Conservation (phyloP, 2,797 vertebrate species). For the Bradypodion ventrale region DNA sequence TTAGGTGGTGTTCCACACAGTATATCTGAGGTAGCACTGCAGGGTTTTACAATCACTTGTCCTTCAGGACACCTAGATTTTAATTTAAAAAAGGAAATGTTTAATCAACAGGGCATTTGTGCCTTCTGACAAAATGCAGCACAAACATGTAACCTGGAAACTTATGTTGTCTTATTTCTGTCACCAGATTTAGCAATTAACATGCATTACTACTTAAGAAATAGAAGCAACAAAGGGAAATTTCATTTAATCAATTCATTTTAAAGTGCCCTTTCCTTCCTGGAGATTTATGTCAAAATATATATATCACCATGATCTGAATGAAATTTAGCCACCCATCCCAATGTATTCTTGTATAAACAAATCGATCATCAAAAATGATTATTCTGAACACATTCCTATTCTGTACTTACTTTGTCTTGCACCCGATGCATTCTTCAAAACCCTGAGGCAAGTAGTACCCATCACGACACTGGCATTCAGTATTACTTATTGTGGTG, state of each 20-base stretch:
- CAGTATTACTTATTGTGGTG: slow-evolving; percentile 3
- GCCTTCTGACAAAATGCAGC: not conserved
- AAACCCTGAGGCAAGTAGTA: slow-evolving; percentile 45
- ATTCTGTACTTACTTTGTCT: slow-evolving; percentile 47
- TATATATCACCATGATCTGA: not conserved
- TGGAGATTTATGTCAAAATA: not conserved
- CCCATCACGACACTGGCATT: slow-evolving; percentile 62
- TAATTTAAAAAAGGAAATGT: not conserved
- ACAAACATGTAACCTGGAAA: not conserved
- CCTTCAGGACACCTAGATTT: slow-evolving; percentile 39
- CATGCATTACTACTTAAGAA: not conserved
- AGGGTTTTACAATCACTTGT: not conserved
- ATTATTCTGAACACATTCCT: not conserved
- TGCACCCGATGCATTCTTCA: slow-evolving; percentile 51
- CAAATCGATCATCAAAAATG: not conserved
- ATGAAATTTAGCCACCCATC: too few relatives aligned
- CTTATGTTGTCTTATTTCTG: not conserved
- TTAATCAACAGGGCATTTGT: not conserved
- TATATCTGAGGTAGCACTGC: slow-evolving; percentile 33
- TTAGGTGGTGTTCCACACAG: slow-evolving; percentile 1
- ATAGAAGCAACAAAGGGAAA: not conserved
- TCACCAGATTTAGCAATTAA: not conserved
- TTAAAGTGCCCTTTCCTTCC: not conserved
- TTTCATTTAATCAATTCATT: not conserved
- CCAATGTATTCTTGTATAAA: not conserved